Base-by-base conservation (phyloP, 2,113 vertebrate species). In the Odontesthes bonariensis region DNA sequence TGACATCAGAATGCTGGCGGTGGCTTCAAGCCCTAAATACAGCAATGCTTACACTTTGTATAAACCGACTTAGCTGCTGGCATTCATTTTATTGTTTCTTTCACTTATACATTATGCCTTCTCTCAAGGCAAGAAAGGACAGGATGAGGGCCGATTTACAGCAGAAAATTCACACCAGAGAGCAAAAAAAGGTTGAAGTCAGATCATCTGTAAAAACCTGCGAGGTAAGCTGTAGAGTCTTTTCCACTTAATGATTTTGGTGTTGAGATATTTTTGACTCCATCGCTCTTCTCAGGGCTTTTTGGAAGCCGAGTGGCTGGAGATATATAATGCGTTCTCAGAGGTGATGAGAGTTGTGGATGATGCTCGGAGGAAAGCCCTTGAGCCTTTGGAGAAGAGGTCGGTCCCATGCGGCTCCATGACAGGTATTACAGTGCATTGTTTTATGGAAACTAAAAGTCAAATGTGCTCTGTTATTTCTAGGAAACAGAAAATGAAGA, bases 341-440 rank as follows among this genome's bases (percentile, higher is more conserved):
- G 63, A 67, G 22, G 78, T 91, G 76, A 75, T 52, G 22, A 69
- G 7, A 27, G 63, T 13, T 0, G 77, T 92, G 62, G 58, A 82
- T 65, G 82, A 64, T 4, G 72, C 83, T 22, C 59, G 86, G 33
- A 38, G 73, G 14, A 22, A 69, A 74, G 82, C 82, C 0, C 77
- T 91, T 9, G 56, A 57, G 5, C 91, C 89, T 54, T 32, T 94
- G 65, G 58, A 90, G 61, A 75, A 89, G 0, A 89, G 87, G 89
- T 91, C 6, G 1, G 81, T 61, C 13, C 13, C 12, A 4, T 3
- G n/a, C 49, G 19, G 4, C 54, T 62, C 22, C 47, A 32, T 40
- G 8, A 32, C n/a, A 23, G 5, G 23, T 2, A 3, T 58, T 14
- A n/a, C n/a, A 14, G 8, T 16, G 8, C 4, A 8, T 10, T n/a